A percentile compares a stretch with the other conserved stretches of the same genome.
Evolutionary conservation across 2,113 vertebrate genomes (phyloP).

Genomic region (Casuarius casuarius): DNA sequence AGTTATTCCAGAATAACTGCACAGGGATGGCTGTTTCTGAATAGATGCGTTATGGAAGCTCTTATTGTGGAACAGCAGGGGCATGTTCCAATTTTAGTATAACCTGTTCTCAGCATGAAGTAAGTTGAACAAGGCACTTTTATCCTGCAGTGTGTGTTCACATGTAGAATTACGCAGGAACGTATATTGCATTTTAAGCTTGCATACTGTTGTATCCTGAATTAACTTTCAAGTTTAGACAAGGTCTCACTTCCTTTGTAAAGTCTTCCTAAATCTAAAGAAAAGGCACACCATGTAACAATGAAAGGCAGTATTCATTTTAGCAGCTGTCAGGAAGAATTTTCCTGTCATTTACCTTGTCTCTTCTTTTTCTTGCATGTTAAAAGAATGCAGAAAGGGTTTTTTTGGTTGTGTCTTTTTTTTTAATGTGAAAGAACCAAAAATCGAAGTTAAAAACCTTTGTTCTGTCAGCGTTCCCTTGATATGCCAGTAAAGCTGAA

Average conservation of each 20-base stretch:
- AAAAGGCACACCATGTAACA: neutral
- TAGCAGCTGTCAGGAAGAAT: neutral
- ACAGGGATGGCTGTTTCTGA: neutral
- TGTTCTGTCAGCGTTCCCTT: neutral
- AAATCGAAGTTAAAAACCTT: neutral
- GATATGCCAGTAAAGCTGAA: neutral
- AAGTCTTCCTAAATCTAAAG: neutral
- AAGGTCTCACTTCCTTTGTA: neutral
- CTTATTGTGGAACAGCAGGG: neutral
- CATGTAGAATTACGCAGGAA: neutral
- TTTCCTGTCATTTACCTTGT: neutral
- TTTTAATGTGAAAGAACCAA: neutral
- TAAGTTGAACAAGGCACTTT: neutral
- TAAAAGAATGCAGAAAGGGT: neutral
- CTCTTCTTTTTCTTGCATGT: neutral
- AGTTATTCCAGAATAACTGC: neutral
- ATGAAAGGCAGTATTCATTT: neutral
- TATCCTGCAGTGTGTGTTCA: neutral
- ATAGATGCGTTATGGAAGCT: neutral
- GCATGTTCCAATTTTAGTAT: neutral
- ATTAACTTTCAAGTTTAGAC: neutral
- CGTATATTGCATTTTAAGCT: neutral
- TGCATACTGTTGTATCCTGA: neutral
- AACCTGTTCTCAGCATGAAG: neutral
- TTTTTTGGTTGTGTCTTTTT: neutral